These are phyloP conservation scores for Cottoperca gobio DNA, from an alignment of 2,797 vertebrate genomes.

Conservation along the genomic window DNA sequence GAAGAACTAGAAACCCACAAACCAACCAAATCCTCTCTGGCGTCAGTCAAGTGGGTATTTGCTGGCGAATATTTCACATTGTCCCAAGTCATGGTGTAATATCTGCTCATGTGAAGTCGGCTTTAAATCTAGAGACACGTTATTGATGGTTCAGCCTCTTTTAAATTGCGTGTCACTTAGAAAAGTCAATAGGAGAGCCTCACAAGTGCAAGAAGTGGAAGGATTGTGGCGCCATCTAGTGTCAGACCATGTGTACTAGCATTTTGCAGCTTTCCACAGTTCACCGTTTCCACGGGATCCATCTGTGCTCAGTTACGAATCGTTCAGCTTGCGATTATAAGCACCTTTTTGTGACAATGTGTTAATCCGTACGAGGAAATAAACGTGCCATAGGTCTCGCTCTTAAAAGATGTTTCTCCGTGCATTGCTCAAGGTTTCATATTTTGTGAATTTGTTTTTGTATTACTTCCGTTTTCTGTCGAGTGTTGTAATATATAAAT, in stretches of 20 bases:
- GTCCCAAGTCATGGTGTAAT: conserved; percentile 20
- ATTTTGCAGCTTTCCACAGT: conserved; percentile 5
- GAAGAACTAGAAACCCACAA: conserved; percentile 2
- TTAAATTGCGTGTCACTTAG: background rate
- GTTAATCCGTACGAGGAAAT: conserved; percentile 46
- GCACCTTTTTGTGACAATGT: conserved; percentile 65
- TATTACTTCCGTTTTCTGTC: conserved; percentile 52
- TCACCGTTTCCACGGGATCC: conserved; percentile 29
- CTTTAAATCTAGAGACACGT: conserved; percentile 14
- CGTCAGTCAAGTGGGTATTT: conserved; percentile 69
- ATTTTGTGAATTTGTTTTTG: conserved; percentile 51
- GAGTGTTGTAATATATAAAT: conserved; percentile 78
- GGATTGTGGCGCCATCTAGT: conserved; percentile 62
- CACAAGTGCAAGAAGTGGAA: background rate
- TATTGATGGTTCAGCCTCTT: background rate
- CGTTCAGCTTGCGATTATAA: conserved; percentile 40
- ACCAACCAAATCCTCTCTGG: conserved; percentile 20
- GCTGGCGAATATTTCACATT: conserved; percentile 79
- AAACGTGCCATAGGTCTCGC: conserved; percentile 63
- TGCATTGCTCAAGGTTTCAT: conserved; percentile 53
- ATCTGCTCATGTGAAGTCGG: conserved; percentile 45
- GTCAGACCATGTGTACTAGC: conserved; percentile 16
- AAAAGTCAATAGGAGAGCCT: background rate
- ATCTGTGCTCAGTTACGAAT: conserved; percentile 5
- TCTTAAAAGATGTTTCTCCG: conserved; percentile 42